Evolutionary conservation across 2,113 vertebrate species (phyloP), one percentile per base, ranked within the genome.

Genomic region (Prolemur simus): DNA sequence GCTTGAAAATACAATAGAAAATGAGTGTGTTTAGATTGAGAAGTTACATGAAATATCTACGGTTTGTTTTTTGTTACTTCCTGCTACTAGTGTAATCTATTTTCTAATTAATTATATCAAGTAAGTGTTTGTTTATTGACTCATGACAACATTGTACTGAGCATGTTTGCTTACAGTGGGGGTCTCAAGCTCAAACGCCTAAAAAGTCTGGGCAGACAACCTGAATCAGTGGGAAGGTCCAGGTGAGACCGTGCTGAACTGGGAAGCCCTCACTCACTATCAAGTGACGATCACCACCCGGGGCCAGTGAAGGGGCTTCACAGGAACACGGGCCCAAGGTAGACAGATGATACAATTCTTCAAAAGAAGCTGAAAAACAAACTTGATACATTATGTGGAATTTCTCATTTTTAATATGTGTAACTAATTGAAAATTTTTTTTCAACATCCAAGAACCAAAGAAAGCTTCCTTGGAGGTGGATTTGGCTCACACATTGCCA

Each of bases 21-120:
- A 82, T 15, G 15, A 77, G 8, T 56, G 9, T 58, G 23, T 39
- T 73, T n/a, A 39, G 68, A 60, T 39, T 7, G 80, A 76, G 52
- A 81, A 68, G 25, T 73, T 69, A 34, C 4, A 20, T 32, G n/a
- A 91, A 94, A 58, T 76, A 60, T 29, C n/a, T 73, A 5, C 1
- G 10, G 9, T 77, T 49, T 82, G 37, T 66, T 74, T 94, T 87
- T 39, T 8, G 32, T 77, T 89, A 37, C 34, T 97, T 96, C 25
- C 39, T 71, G 20, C 21, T 87, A 25, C 15, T 58, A 63, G 7
- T 47, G n/a, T 64, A 60, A 52, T 83, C 64, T 80, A 37, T 87
- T 83, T 95, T 58, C 39, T 60, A 78, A 68, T 45, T 93, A 64
- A 58, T 77, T 56, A 39, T 60, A 47, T 66, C 42, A 54, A 60